These are phyloP conservation scores for Sebastes diaconus DNA, from an alignment of 2,797 vertebrate genomes.

Conservation along the genomic window DNA sequence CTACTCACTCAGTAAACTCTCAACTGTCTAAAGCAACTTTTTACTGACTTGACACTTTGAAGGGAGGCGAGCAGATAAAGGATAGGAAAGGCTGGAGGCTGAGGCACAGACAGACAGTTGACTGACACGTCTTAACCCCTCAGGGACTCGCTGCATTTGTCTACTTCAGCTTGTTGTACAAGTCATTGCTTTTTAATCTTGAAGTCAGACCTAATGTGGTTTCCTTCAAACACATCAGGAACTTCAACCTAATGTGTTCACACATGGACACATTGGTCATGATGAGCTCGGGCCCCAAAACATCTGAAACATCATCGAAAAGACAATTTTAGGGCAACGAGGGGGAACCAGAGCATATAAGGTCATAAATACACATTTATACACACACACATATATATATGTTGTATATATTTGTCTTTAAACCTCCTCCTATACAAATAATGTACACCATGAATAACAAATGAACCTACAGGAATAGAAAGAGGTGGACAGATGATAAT, in stretches of 20 bases:
- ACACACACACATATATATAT: too few species aligned
- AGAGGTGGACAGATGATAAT: background rate
- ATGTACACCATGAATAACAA: background rate
- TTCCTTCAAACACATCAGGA: slow-evolving; percentile 21
- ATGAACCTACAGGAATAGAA: background rate
- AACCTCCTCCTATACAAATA: background rate
- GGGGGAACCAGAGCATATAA: background rate
- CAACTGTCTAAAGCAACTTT: slow-evolving; percentile 63
- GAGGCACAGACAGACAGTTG: slow-evolving; percentile 60
- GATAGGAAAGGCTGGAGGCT: slow-evolving; percentile 55
- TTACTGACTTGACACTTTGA: slow-evolving; percentile 76
- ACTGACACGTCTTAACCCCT: slow-evolving; percentile 69
- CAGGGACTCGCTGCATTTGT: slow-evolving; percentile 58
- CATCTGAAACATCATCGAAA: background rate
- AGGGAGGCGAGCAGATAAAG: slow-evolving; percentile 62
- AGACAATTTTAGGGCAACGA: background rate
- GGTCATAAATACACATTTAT: background rate
- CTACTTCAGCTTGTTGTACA: slow-evolving; percentile 61
- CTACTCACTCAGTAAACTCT: slow-evolving; percentile 53
- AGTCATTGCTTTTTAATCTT: slow-evolving; percentile 66
- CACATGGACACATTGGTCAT: background rate
- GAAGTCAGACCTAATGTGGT: slow-evolving; percentile 35
- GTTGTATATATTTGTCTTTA: too few species aligned
- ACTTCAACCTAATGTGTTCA: background rate
- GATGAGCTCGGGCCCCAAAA: background rate